Evolutionary conservation across 2,113 vertebrate species (phyloP), one percentile per base, ranked within the genome.

Genomic region (Bagarius yarrelli): DNA sequence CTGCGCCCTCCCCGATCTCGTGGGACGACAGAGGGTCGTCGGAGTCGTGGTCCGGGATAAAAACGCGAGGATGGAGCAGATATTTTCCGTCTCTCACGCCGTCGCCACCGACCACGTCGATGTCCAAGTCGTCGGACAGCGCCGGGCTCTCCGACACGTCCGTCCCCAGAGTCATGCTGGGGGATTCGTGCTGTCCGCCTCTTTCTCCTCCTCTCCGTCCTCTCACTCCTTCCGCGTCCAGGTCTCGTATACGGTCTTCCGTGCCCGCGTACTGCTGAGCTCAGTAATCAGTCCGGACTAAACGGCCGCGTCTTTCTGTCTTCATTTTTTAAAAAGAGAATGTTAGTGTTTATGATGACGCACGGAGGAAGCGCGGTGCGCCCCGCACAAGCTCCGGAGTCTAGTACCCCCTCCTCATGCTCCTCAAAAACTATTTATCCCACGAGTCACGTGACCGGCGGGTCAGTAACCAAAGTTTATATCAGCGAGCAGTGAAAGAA

Each of bases 31-130:
- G 90, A 85, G 91, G 92, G 80, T 94, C 93, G 84, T 94, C 93
- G 81, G 94, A 94, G 90, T 94, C 93, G 83, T 93, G 91, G 89
- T 94, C 93, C 88, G 92, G 87, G 87, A 89, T 90, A 84, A 93
- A 94, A 66, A 89, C 89, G 83, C 89, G 91, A 78, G 90, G 86
- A 47, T 85, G 86, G 66, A 81, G 91, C 18, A 91, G 87, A 83
- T 93, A 94, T 87, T 92, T 93, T 19, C 92, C 92, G 61, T 94
- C 93, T 80, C 93, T 94, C 11, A 91, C 90, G 34, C 91, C 86
- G 86, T 96, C 95, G 63, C 96, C 96, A 53, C 96, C 96, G 70
- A 98, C 96, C 89, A 98, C 96, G 81, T 98, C 96, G 87, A 98
- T 98, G 91, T 97, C 96, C 91, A 95, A 91, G 88, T 96, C 96